phyloP scores from a whole-genome alignment of 2,888 invertebrate genomes.

The Prenolepis imparis region DNA sequence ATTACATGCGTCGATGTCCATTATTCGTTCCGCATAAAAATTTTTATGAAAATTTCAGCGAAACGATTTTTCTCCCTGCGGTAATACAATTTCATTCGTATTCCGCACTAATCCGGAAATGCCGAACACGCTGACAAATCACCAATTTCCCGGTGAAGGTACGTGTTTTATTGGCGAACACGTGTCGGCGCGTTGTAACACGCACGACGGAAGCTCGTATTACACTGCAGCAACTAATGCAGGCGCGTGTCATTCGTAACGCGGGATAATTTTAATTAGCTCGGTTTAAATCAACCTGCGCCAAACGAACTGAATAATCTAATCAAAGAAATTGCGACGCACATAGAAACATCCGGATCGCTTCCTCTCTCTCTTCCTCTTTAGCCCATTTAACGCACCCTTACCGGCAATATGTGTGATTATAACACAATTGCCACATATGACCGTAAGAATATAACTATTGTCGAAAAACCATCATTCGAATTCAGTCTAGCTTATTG shows the following conservation, averaged over 20 bases:
- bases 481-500: conserved; percentile 63
- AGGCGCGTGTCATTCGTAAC: conserved; percentile 63
- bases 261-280: conserved; percentile 77
- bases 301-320: conserved; percentile 1
- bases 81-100: conserved; percentile 1
- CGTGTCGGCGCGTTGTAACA: conserved; percentile 34
- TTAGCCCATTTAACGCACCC: conserved; percentile 34
- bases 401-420: conserved; percentile 59
- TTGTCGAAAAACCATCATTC: conserved; percentile 76
- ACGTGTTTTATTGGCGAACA: conserved; percentile 39
- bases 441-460: conserved; percentile 67
- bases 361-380: conserved; percentile 31
- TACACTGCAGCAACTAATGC: conserved; percentile 36
- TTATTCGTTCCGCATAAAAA: not conserved
- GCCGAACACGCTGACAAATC: conserved; percentile 34
- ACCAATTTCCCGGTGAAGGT: conserved; percentile 16
- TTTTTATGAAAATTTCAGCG: not conserved
- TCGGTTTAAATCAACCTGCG: conserved; percentile 66
- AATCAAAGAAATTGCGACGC: not conserved
- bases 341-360: conserved; percentile 1
- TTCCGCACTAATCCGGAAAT: conserved; percentile 36
- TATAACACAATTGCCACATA: conserved; percentile 70
- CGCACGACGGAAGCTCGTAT: conserved; percentile 1
- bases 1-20: conserved; percentile 5
- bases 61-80: not conserved